Evolutionary conservation across 2,113 vertebrate species (phyloP).

Genomic region (Chloropsis hardwickii): DNA sequence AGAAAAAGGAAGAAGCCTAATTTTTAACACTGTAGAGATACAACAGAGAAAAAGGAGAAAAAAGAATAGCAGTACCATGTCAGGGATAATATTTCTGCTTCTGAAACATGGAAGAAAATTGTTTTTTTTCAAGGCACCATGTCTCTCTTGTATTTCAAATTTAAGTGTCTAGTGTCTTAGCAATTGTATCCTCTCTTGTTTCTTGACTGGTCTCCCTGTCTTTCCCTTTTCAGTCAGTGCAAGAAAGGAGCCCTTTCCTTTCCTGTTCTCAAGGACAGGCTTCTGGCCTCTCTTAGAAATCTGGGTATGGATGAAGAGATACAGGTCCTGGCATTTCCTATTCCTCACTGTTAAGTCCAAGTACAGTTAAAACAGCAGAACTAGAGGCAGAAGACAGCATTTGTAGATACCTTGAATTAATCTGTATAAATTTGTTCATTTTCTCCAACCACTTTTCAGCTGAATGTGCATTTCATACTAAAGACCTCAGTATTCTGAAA

Average conservation of each 20-base stretch:
- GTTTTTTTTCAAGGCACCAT: background rate
- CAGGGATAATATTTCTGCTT: background rate
- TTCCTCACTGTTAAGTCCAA: background rate
- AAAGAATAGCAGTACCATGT: background rate
- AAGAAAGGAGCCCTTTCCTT: background rate
- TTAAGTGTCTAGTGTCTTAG: background rate
- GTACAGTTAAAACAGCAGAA: background rate
- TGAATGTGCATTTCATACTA: background rate
- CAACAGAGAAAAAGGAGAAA: background rate
- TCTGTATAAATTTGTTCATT: background rate
- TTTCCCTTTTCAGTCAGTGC: background rate
- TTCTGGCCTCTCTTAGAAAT: background rate
- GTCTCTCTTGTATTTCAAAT: background rate
- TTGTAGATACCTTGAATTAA: background rate
- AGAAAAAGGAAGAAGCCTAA: background rate
- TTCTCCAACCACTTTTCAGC: background rate
- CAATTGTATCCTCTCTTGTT: background rate
- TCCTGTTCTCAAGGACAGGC: background rate
- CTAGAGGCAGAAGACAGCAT: background rate
- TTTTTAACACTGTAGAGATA: background rate
- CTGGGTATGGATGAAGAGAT: background rate
- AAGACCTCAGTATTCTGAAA: background rate
- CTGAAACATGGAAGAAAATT: background rate
- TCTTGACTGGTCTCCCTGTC: background rate
- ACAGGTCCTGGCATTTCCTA: background rate